Evolutionary conservation across 2,113 vertebrate genomes (phyloP), one percentile per base, ranked within the genome.

Genomic region (Regulus satrapa): DNA sequence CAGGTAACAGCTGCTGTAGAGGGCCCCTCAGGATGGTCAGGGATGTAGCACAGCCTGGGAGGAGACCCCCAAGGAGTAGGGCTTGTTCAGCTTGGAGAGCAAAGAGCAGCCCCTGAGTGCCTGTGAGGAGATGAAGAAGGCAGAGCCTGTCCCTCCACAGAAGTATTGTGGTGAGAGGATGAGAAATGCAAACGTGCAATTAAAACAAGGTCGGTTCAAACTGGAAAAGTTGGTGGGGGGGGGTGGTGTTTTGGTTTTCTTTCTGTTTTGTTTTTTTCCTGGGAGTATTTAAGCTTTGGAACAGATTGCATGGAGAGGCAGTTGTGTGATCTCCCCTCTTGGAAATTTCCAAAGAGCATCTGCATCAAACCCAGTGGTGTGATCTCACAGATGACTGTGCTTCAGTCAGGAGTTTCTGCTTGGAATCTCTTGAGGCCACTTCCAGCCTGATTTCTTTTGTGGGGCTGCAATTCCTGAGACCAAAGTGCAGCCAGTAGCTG

Each of bases 141-240:
- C 14, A 40, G 5, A 66, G 25, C 15, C 2, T 0, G 0, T 25
- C 9, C 28, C 3, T n/a, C 21, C 13, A 18, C 14, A 23, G 36
- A 23, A 24, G 3, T 21, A 1, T 2, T 0, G 0, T 25, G 38
- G 28, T 46, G 49, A n/a, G 45, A 80, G n/a, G 24, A 64, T 0
- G 1, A 36, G 49, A 51, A 62, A 25, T 5, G 2, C 9, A 12
- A 32, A 7, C 8, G 2, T 18, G 5, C 24, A 63, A 11, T 32
- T 40, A 32, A 48, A 84, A 20, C 10, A 19, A 81, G 41, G 38
- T 62, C 21, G 5, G 43, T 23, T 62, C 23, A 32, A 40, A 41
- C 3, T 52, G 21, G 18, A 7, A 11, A 31, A 19, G 31, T 6
- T 82, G n/a, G n/a, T n/a, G n/a, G n/a, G n/a, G n/a, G n/a, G n/a